A percentile compares a stretch with the other conserved stretches of the same genome.
These are phyloP conservation scores for Drosophila cyrtoloma DNA, from an alignment of 2,888 invertebrate species.

Conservation along the genomic window DNA sequence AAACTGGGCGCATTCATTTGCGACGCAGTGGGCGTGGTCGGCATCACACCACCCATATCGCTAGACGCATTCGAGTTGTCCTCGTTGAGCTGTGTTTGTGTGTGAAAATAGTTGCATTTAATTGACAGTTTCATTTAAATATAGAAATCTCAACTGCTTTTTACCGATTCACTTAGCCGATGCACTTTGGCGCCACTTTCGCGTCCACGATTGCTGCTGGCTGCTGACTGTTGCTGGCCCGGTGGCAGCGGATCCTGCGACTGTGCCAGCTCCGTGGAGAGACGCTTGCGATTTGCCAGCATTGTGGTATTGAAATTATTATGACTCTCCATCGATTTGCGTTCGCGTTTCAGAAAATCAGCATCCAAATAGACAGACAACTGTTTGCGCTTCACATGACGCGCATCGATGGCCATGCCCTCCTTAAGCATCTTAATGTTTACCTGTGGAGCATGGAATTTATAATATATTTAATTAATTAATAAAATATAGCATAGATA, in stretches of 20 bases:
- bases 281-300: constrained; percentile 83
- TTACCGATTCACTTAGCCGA: constrained; percentile 84
- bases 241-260: constrained; percentile 66
- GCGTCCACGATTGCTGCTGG: constrained; percentile 52
- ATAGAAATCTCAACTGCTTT: constrained; percentile 14
- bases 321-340: constrained; percentile 87
- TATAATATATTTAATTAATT: background rate
- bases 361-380: constrained; percentile 90
- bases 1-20: constrained; percentile 75
- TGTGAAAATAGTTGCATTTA: background rate
- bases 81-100: constrained; percentile 70
- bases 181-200: constrained; percentile 66
- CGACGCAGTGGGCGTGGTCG: constrained; percentile 78
- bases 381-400: constrained; percentile 94
- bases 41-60: constrained; percentile 73
- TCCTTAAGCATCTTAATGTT: constrained; percentile 89
- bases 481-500: background rate
- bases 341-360: constrained; percentile 89
- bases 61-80: constrained; percentile 85
- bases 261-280: constrained; percentile 83
- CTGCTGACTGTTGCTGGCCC: constrained; percentile 23
- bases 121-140: background rate
- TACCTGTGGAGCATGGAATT: constrained; percentile 82
- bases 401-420: constrained; percentile 93
- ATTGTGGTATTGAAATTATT: constrained; percentile 83